Percentiles rank a stretch among this genome's conserved stretches.
phyloP scores from a whole-genome alignment of 2,113 vertebrate genomes.

The Tympanuchus pallidicinctus region DNA sequence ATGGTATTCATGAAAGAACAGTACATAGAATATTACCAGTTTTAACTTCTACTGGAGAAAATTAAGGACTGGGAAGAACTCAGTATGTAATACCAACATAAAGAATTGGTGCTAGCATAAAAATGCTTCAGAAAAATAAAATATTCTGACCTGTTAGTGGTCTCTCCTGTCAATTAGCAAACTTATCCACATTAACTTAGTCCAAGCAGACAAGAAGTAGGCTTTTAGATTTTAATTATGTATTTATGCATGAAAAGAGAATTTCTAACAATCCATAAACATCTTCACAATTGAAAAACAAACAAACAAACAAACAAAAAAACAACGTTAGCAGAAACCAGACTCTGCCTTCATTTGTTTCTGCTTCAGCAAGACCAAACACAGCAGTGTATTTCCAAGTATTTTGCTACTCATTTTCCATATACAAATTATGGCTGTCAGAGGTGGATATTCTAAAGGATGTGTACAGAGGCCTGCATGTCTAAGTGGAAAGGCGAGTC shows the following conservation, averaged over 20 bases:
- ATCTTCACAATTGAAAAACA: background rate
- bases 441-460: background rate
- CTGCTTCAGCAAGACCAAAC: background rate
- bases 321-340: background rate
- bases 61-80: background rate
- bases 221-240: background rate
- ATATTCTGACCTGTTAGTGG: background rate
- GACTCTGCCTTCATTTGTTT: background rate
- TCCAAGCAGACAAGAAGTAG: background rate
- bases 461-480: background rate
- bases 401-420: background rate
- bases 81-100: background rate
- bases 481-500: background rate
- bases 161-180: background rate
- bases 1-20: background rate
- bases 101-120: background rate
- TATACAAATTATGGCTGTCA: background rate
- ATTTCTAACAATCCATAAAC: background rate
- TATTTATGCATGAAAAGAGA: background rate
- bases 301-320: background rate
- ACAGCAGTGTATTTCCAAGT: accelerated
- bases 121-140: background rate
- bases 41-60: background rate
- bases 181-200: background rate
- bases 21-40: background rate